phyloP scores from a whole-genome alignment of 1,140 invertebrate species.

The Drosophila lacertosa region DNA sequence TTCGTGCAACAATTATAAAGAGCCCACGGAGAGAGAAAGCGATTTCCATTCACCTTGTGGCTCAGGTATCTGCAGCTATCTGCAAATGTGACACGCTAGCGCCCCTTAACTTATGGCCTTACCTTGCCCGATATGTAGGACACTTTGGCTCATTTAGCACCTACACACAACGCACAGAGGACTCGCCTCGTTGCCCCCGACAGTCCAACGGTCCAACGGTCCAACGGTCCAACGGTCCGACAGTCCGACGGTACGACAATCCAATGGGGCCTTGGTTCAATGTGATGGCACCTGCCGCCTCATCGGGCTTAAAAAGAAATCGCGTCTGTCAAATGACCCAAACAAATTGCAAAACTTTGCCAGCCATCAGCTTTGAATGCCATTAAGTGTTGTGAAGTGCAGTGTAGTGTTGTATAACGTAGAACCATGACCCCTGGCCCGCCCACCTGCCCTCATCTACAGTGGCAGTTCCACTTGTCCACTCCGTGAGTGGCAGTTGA shows the following conservation, averaged over 20 bases:
- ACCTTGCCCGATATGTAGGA: not conserved
- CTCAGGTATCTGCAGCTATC: not conserved
- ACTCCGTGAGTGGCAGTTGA: conserved; percentile 39
- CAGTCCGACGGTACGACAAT: too few relatives aligned
- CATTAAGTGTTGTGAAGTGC: conserved; percentile 51
- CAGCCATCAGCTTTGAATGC: conserved; percentile 58
- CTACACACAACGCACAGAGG: not conserved
- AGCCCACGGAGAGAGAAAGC: too few relatives aligned
- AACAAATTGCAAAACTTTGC: conserved; percentile 72
- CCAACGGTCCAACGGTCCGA: too few relatives aligned
- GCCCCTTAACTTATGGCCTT: not conserved
- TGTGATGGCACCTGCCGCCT: not conserved
- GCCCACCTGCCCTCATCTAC: not conserved
- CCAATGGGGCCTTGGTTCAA: not conserved
- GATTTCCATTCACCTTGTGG: not conserved
- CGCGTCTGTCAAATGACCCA: conserved; percentile 65
- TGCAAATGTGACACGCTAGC: too few relatives aligned
- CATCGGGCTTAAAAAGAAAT: conserved; percentile 51
- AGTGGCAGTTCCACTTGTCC: conserved; percentile 17
- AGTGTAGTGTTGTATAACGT: conserved; percentile 21
- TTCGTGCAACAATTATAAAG: too few relatives aligned
- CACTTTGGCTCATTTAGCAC: conserved; percentile 10
- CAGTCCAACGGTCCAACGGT: too few relatives aligned
- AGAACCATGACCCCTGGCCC: conserved; percentile 11
- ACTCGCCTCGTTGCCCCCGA: too few relatives aligned